Percentiles rank a stretch among this genome's conserved stretches.
Evolutionary conservation across 2,888 invertebrate genomes (phyloP).

Genomic region (Torymus tubicola): DNA sequence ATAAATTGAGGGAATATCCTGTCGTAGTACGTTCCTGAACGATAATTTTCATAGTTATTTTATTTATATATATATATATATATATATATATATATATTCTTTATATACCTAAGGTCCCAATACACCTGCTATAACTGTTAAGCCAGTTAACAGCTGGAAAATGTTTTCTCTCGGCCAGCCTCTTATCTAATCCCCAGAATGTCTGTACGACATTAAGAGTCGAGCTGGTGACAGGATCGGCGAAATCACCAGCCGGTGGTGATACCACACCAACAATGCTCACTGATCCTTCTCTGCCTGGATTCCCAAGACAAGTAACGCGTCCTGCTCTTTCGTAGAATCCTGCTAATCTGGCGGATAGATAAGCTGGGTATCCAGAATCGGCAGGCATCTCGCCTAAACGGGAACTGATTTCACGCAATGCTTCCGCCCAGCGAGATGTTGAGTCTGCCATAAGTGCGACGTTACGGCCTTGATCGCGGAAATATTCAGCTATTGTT

Average conservation of each 20-base stretch:
- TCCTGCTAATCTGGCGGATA: slow-evolving; percentile 96
- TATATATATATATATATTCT: neutral
- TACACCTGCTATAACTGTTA: slow-evolving; percentile 95
- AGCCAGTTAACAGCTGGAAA: slow-evolving; percentile 99
- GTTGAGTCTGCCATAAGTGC: slow-evolving; percentile 91
- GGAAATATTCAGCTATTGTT: slow-evolving; percentile 98
- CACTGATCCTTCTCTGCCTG: slow-evolving; percentile 96
- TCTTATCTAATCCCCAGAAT: slow-evolving; percentile 99
- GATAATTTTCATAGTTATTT: neutral
- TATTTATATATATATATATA: no score
- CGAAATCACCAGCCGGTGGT: slow-evolving; percentile 99
- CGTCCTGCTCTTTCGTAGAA: slow-evolving; percentile 99
- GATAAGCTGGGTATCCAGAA: slow-evolving; percentile 97
- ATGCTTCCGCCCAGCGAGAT: slow-evolving; percentile 86
- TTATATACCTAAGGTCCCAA: slow-evolving; percentile 88
- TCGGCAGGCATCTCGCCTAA: slow-evolving; percentile 99
- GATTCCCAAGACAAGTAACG: slow-evolving; percentile 95
- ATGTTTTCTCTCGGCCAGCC: slow-evolving; percentile 97
- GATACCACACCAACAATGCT: slow-evolving; percentile 99
- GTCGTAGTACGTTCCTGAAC: slow-evolving; percentile 94
- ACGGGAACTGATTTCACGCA: slow-evolving; percentile 95
- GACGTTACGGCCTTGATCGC: slow-evolving; percentile 98
- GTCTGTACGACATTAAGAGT: slow-evolving; percentile 98
- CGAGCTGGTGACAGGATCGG: slow-evolving; percentile 99
- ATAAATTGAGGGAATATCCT: slow-evolving; percentile 97